Conservation (phyloP, 2,888 invertebrate genomes). For the Cerastoderma edule region DNA sequence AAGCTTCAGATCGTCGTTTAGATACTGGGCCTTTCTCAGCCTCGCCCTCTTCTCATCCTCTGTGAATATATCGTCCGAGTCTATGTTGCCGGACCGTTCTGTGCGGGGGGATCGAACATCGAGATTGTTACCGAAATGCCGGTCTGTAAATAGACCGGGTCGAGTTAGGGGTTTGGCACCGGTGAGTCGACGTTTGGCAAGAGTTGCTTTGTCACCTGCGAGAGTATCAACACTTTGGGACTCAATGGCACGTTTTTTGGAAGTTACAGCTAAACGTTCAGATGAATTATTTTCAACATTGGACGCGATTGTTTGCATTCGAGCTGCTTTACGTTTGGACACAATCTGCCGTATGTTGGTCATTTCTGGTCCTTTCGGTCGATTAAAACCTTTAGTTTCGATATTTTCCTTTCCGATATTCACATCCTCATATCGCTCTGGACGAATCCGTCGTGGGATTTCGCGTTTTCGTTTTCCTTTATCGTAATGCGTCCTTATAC, state of each 20-base stretch:
- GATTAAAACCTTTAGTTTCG: background rate
- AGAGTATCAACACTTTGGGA: background rate
- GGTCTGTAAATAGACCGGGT: constrained; percentile 3
- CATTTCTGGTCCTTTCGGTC: constrained; percentile 1
- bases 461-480: constrained; percentile 8
- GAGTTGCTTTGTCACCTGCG: background rate
- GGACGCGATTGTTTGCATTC: background rate
- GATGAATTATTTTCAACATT: no score
- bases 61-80: constrained; percentile 25
- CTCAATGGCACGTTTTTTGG: constrained; percentile 8
- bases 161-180: background rate
- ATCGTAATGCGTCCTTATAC: constrained; percentile 31
- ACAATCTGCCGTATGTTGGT: background rate
- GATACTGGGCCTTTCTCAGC: constrained; percentile 30
- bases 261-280: background rate
- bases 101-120: background rate
- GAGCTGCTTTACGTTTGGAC: background rate
- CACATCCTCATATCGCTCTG: background rate
- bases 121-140: background rate
- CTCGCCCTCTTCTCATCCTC: constrained; percentile 25
- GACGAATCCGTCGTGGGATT: background rate
- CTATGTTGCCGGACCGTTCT: background rate
- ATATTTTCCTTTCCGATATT: constrained; percentile 7
- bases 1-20: constrained; percentile 45
- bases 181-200: constrained; percentile 21